Conservation (phyloP, 2,113 vertebrate species). For the Antechinus flavipes region DNA sequence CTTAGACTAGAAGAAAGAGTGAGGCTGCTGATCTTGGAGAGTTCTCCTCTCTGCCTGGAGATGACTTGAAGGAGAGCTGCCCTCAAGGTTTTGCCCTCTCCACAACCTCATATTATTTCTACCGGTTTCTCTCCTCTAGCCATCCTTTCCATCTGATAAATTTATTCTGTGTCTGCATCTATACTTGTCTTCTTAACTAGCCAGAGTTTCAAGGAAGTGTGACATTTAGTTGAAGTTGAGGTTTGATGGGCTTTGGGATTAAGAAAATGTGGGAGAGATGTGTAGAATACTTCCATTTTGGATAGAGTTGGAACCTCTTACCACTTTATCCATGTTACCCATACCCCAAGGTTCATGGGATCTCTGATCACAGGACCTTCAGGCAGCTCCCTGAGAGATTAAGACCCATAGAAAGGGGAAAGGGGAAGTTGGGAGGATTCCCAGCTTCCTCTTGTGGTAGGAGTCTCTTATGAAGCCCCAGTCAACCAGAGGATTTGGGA, state of each 20-base stretch:
- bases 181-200: background rate
- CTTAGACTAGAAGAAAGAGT: background rate
- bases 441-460: background rate
- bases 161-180: background rate
- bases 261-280: background rate
- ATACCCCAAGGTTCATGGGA: background rate
- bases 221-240: background rate
- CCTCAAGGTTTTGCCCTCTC: background rate
- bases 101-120: background rate
- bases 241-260: background rate
- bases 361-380: background rate
- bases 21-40: background rate
- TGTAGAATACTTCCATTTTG: background rate
- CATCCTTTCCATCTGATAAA: background rate
- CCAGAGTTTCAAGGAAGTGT: background rate
- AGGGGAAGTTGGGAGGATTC: background rate
- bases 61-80: background rate
- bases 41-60: background rate
- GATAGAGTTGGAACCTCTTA: background rate
- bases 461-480: background rate
- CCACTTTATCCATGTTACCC: background rate
- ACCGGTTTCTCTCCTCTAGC: background rate
- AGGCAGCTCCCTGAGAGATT: background rate
- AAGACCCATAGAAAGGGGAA: background rate
- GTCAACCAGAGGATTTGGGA: background rate